phyloP scores from a whole-genome alignment of 2,888 invertebrate genomes.

The Chrysomela aeneicollis region DNA sequence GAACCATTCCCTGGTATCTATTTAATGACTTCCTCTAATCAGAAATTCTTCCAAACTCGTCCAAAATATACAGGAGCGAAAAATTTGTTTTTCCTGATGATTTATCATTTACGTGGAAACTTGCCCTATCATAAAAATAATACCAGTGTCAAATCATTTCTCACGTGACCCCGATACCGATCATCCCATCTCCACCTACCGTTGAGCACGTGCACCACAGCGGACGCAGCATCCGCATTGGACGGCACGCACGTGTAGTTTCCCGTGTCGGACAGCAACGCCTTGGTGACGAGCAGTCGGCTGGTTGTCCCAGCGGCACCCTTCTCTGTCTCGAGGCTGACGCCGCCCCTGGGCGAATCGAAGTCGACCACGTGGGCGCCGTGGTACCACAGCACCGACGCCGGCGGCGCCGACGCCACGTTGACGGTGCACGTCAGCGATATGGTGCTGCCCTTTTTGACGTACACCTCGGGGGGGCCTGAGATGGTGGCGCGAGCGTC shows the following conservation, averaged over 20 bases:
- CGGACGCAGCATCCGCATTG: conserved; percentile 82
- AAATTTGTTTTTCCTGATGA: too few species aligned
- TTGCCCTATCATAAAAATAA: too few species aligned
- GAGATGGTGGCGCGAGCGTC: conserved; percentile 87
- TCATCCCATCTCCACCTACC: conserved; percentile 70
- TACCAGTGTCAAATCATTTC: too few species aligned
- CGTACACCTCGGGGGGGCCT: conserved; percentile 86
- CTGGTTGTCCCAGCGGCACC: conserved; percentile 84
- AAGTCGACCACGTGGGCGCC: conserved; percentile 83
- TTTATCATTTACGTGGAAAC: too few species aligned
- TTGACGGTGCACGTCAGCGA: conserved; percentile 88
- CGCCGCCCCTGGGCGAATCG: conserved; percentile 84
- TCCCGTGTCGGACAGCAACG: conserved; percentile 83
- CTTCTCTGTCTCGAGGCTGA: conserved; percentile 87
- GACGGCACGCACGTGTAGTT: conserved; percentile 91
- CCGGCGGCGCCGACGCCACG: conserved; percentile 81
- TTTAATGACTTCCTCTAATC: too few species aligned
- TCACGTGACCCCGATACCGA: too few species aligned
- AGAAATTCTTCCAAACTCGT: too few species aligned
- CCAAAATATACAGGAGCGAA: too few species aligned
- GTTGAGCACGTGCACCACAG: conserved; percentile 85
- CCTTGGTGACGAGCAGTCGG: conserved; percentile 82
- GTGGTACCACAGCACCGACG: conserved; percentile 87
- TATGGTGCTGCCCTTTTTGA: conserved; percentile 90
- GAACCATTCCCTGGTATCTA: too few species aligned